These are phyloP conservation scores for Coryphaenoides rupestris DNA, from an alignment of 2,113 vertebrate species.

Conservation along the genomic window DNA sequence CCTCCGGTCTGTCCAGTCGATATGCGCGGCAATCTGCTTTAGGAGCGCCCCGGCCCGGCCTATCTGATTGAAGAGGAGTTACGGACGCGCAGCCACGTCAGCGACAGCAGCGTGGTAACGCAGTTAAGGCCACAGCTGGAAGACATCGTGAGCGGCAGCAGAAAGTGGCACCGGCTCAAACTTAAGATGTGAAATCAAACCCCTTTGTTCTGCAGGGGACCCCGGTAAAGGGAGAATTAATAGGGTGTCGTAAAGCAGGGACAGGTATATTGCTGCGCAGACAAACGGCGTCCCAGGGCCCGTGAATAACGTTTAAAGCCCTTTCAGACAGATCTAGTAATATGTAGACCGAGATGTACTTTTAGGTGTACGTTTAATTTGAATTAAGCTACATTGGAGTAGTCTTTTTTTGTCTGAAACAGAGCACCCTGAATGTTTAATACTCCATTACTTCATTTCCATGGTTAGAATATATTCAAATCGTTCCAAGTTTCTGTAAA, in stretches of 20 bases:
- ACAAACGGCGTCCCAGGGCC: conserved; percentile 31
- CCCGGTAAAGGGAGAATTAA: conserved; percentile 41
- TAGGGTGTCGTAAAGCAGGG: conserved; percentile 38
- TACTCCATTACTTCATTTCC: no score
- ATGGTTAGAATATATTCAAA: background rate
- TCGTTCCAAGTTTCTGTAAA: background rate
- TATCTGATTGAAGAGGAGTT: background rate
- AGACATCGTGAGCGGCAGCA: conserved; percentile 6
- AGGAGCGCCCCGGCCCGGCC: no score
- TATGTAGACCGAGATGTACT: conserved; percentile 24
- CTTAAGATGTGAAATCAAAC: conserved; percentile 39
- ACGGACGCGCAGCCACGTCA: conserved; percentile 4
- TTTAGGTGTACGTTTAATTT: conserved; percentile 18
- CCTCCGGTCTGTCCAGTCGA: no score
- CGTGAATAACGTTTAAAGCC: conserved; percentile 47
- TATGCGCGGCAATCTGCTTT: no score
- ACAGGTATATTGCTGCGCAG: conserved; percentile 47
- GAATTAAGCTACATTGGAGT: conserved; percentile 19
- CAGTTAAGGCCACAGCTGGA: conserved; percentile 38
- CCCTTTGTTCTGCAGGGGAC: conserved; percentile 42
- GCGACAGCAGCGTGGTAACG: conserved; percentile 7
- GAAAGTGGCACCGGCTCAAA: conserved; percentile 24
- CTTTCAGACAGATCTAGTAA: conserved; percentile 30
- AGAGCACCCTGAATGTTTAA: no score
- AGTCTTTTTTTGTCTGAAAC: conserved; percentile 20